Evolutionary conservation across 2,888 invertebrate genomes (phyloP).

Genomic region (Drosophila kanekoi): DNA sequence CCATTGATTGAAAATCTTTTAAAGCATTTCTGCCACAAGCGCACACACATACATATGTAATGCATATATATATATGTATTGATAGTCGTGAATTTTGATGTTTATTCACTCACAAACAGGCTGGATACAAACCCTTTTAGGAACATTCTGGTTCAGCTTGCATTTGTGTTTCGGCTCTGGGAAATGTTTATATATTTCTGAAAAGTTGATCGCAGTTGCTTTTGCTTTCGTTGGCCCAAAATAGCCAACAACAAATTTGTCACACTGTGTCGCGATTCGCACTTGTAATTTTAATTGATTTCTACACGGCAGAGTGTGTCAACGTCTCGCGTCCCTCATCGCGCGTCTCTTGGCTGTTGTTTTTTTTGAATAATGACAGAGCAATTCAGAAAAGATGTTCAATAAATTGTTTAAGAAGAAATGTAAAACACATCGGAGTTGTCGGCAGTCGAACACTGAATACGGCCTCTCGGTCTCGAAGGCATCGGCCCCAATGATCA

Average conservation of each 20-base stretch:
- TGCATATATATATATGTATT: too few species aligned
- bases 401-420: slow-evolving; percentile 6
- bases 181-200: slow-evolving; percentile 1
- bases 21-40: not conserved
- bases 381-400: slow-evolving; percentile 12
- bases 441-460: slow-evolving; percentile 34
- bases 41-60: too few species aligned
- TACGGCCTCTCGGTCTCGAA: slow-evolving; percentile 26
- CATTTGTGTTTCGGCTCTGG: too few species aligned
- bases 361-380: slow-evolving; percentile 5
- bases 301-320: not conserved
- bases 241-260: slow-evolving; percentile 16
- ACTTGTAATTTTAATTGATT: slow-evolving; percentile 26
- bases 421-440: slow-evolving; percentile 26
- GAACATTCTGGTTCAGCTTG: too few species aligned
- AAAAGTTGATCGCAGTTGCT: not conserved
- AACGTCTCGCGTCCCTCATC: not conserved
- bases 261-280: slow-evolving; percentile 21
- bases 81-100: too few species aligned
- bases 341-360: too few species aligned
- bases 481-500: slow-evolving; percentile 28
- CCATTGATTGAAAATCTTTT: too few species aligned
- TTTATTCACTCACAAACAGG: too few species aligned
- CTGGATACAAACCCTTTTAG: too few species aligned
- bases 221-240: slow-evolving; percentile 15